These are phyloP conservation scores for Carcina quercana DNA, from an alignment of 2,888 invertebrate genomes.

Conservation along the genomic window DNA sequence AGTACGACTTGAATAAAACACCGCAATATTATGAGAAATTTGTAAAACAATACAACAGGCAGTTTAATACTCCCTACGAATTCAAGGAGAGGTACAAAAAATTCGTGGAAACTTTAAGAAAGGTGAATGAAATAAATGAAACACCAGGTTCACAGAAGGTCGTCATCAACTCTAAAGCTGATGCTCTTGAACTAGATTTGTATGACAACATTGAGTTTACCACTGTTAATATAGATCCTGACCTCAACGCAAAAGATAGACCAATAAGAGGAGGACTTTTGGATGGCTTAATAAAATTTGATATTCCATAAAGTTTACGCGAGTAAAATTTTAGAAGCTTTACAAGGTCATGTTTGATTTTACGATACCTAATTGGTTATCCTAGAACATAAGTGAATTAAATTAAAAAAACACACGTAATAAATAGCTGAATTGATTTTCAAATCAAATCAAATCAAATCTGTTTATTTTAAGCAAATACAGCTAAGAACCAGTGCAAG, in stretches of 20 bases:
- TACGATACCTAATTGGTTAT: too few relatives aligned
- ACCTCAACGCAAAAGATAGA: neutral
- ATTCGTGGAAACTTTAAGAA: constrained; percentile 37
- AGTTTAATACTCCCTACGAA: constrained; percentile 29
- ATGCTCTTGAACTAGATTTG: constrained; percentile 30
- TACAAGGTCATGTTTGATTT: too few relatives aligned
- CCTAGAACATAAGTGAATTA: too few relatives aligned
- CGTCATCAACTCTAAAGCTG: constrained; percentile 36
- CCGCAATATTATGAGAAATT: constrained; percentile 13
- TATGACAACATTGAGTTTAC: neutral
- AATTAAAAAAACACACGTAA: too few relatives aligned
- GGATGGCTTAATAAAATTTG: too few relatives aligned
- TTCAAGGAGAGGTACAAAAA: constrained; percentile 31
- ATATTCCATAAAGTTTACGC: too few relatives aligned
- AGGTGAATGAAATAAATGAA: constrained; percentile 37
- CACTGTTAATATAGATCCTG: neutral
- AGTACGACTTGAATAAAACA: too few relatives aligned
- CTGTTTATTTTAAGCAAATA: too few relatives aligned
- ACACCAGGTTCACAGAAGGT: constrained; percentile 26
- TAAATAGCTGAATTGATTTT: too few relatives aligned
- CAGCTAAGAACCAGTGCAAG: too few relatives aligned
- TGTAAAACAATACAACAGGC: constrained; percentile 14
- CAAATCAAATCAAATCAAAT: too few relatives aligned
- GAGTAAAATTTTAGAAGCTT: too few relatives aligned
- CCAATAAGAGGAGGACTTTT: neutral